These are phyloP conservation scores for Hexactinellida sp. DNA, from an alignment of 37 sponge, comb jelly and placozoan genomes.

Conservation along the genomic window DNA sequence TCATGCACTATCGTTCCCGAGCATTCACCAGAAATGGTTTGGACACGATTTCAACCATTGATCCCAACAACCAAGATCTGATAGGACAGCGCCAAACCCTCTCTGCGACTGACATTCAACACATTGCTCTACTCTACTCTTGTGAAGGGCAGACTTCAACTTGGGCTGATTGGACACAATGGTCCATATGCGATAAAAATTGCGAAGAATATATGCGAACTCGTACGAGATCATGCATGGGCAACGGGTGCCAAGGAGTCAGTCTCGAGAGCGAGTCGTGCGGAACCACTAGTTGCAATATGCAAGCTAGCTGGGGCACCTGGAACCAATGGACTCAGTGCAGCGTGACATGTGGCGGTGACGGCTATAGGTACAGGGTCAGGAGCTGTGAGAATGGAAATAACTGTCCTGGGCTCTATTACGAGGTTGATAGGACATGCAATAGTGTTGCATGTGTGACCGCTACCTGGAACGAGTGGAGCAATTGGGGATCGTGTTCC, in stretches of 20 bases:
- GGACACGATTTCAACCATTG: conserved; percentile 34
- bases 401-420: not conserved
- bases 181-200: not conserved
- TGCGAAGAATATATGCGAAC: not conserved
- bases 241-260: not conserved
- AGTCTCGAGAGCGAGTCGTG: not conserved
- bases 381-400: not conserved
- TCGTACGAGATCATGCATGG: not conserved
- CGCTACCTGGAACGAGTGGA: conserved; percentile 37
- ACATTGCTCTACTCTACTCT: conserved; percentile 42
- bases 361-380: not conserved
- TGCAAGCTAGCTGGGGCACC: not conserved
- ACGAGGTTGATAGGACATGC: not conserved
- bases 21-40: conserved; percentile 52
- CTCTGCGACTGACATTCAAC: conserved; percentile 31
- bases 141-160: not conserved
- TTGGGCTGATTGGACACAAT: not conserved
- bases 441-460: not conserved
- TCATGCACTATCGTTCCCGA: conserved; percentile 59
- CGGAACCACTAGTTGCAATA: not conserved
- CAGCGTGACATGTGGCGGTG: not conserved
- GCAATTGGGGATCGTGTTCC: conserved; percentile 40
- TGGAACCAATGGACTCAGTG: not conserved
- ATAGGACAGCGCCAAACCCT: conserved; percentile 50
- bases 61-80: not conserved